A percentile compares a stretch with the other conserved stretches of the same genome.
phyloP scores from a whole-genome alignment of 2,113 vertebrate genomes.

The Campylomormyrus numenius region DNA sequence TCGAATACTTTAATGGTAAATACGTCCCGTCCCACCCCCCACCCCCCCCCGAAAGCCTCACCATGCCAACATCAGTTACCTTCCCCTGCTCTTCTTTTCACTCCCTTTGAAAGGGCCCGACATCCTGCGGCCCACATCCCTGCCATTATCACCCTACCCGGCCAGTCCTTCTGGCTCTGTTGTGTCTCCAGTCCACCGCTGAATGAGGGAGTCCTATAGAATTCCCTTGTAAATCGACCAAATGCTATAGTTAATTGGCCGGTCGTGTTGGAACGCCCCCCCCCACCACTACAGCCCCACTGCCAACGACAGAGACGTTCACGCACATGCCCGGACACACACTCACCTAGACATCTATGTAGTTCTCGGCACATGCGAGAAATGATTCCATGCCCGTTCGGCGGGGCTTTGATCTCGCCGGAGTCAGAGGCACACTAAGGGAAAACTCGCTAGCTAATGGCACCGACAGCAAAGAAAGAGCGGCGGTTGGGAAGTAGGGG shows the following conservation, averaged over 20 bases:
- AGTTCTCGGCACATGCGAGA: neutral
- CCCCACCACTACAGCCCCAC: neutral
- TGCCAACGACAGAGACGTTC: neutral
- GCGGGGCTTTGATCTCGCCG: neutral
- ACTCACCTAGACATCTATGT: neutral
- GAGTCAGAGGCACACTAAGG: neutral
- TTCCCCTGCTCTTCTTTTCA: neutral
- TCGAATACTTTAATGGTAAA: slow-evolving; percentile 39
- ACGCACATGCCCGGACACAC: neutral
- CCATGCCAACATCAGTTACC: slow-evolving; percentile 8
- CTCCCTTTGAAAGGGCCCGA: neutral
- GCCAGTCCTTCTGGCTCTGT: neutral
- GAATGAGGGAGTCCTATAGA: neutral
- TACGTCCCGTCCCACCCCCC: slow-evolving; percentile 14
- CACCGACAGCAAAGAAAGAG: neutral
- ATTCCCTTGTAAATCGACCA: neutral
- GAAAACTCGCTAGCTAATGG: neutral
- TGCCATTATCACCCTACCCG: neutral
- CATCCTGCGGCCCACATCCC: neutral
- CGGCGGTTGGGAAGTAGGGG: neutral
- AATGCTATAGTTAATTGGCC: slow-evolving; percentile 7
- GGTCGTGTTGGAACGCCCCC: neutral
- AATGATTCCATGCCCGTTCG: neutral
- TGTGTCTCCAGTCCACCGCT: neutral
- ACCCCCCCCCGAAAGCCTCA: neutral